phyloP scores from a whole-genome alignment of 64 coral and sea anemone genomes.

The Actinia equina region DNA sequence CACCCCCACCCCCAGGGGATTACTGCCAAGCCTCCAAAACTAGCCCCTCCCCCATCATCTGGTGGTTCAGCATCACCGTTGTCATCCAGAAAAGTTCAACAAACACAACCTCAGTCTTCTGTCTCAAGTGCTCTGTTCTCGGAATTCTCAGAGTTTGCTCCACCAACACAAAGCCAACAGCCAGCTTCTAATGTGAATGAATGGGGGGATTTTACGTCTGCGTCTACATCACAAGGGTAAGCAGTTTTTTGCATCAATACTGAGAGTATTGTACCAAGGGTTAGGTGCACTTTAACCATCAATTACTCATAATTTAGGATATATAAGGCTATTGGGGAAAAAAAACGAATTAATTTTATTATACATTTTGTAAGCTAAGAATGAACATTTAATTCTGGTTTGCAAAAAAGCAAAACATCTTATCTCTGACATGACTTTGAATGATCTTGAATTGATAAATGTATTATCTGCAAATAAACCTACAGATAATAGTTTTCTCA shows the following conservation, averaged over 20 bases:
- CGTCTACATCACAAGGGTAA: slow-evolving; percentile 75
- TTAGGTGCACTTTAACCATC: too few species aligned
- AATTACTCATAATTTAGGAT: too few species aligned
- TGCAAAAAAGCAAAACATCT: too few species aligned
- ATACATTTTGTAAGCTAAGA: too few species aligned
- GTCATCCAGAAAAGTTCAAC: slow-evolving; percentile 36
- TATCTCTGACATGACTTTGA: too few species aligned
- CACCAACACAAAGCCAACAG: slow-evolving; percentile 35
- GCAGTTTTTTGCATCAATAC: not conserved
- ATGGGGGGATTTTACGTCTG: slow-evolving; percentile 96
- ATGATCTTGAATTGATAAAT: too few species aligned
- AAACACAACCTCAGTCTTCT: slow-evolving; percentile 15
- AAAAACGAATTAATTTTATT: too few species aligned
- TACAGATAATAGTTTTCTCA: too few species aligned
- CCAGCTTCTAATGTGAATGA: slow-evolving; percentile 40
- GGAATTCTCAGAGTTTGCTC: slow-evolving; percentile 57
- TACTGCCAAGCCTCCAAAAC: slow-evolving; percentile 43
- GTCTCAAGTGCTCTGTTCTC: slow-evolving; percentile 17
- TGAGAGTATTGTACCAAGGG: too few species aligned
- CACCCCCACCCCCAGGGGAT: slow-evolving; percentile 61
- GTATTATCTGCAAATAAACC: too few species aligned
- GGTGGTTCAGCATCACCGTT: slow-evolving; percentile 42
- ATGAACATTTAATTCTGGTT: too few species aligned
- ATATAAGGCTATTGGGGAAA: too few species aligned
- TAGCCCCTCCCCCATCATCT: slow-evolving; percentile 75